Evolutionary conservation across 2,888 invertebrate species (phyloP).

Genomic region (Harmothoe impar): DNA sequence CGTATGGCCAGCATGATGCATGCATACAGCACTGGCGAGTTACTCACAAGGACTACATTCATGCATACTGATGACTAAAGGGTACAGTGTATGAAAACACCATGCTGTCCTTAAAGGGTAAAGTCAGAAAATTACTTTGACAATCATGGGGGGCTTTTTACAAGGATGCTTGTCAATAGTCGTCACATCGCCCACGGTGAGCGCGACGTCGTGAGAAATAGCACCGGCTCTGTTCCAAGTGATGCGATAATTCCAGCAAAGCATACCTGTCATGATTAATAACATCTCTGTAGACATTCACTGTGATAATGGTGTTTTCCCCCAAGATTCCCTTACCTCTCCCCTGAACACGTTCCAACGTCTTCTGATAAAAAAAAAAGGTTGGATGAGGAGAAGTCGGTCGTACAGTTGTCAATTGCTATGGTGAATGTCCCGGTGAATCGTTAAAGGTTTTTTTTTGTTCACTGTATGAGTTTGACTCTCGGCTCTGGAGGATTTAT

Average conservation of each 20-base stretch:
- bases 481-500: too few relatives aligned
- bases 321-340: neutral
- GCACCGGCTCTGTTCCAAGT: constrained; percentile 11
- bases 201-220: neutral
- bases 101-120: neutral
- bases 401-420: constrained; percentile 28
- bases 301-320: neutral
- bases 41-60: too few relatives aligned
- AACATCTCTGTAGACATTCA: neutral
- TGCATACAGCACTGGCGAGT: too few relatives aligned
- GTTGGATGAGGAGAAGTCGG: neutral
- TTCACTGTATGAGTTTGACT: too few relatives aligned
- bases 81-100: too few relatives aligned
- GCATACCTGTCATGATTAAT: constrained; percentile 22
- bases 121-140: constrained; percentile 41
- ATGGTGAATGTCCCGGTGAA: neutral
- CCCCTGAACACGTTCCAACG: neutral
- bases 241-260: constrained; percentile 47
- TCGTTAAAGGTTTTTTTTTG: neutral
- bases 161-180: constrained; percentile 40
- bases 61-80: too few relatives aligned
- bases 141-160: constrained; percentile 20
- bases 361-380: constrained; percentile 49
- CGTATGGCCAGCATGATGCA: too few relatives aligned
- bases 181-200: neutral